A percentile compares a stretch with the other conserved stretches of the same genome.
phyloP scores from a whole-genome alignment of 2,113 vertebrate species.

The Bubo scandiacus region DNA sequence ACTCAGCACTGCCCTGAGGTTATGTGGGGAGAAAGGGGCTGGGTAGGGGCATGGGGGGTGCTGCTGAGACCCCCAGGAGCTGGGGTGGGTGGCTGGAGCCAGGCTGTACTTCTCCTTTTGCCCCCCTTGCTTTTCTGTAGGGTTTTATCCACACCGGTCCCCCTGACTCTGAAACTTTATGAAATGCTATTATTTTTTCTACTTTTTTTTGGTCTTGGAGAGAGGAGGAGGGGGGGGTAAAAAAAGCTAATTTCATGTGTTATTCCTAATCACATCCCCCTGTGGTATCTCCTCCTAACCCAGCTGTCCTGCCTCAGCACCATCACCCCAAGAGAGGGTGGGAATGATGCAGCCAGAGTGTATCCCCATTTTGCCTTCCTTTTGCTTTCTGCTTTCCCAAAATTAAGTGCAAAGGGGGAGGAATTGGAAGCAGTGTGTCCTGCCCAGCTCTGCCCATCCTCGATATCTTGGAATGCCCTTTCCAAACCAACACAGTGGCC shows the following conservation, averaged over 20 bases:
- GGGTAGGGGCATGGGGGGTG: neutral
- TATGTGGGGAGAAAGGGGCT: neutral
- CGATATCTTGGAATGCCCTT: neutral
- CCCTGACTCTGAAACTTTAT: fast-evolving
- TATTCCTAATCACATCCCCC: neutral
- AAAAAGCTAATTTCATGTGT: fast-evolving
- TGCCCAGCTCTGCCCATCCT: neutral
- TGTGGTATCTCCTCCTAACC: neutral
- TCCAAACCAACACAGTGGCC: neutral
- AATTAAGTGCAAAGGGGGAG: fast-evolving
- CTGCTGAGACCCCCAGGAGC: neutral
- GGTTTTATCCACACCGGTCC: neutral
- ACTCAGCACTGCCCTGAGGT: neutral
- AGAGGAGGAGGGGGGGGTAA: fast-evolving
- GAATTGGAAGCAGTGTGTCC: fast-evolving
- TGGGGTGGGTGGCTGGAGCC: neutral
- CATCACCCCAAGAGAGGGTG: neutral
- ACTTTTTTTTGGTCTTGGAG: neutral
- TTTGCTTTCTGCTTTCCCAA: neutral
- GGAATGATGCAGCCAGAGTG: neutral
- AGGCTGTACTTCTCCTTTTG: neutral
- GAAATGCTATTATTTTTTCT: fast-evolving
- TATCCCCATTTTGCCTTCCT: neutral
- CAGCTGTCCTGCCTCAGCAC: neutral
- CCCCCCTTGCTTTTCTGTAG: neutral